phyloP scores from a whole-genome alignment of 2,797 vertebrate genomes.

The Chromis chromis region DNA sequence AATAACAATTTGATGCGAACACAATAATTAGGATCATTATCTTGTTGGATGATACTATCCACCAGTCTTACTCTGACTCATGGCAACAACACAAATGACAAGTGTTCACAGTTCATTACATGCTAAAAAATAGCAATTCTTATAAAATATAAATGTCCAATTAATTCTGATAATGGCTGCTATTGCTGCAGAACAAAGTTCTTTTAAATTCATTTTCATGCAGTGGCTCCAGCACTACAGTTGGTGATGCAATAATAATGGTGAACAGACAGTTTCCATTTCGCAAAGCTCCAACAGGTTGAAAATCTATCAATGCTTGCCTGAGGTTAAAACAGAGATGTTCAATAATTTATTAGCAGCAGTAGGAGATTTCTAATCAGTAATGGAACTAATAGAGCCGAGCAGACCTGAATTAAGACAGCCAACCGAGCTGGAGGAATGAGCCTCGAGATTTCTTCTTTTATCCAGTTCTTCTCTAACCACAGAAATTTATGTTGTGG shows the following conservation, averaged over 20 bases:
- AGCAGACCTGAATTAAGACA: conserved; percentile 31
- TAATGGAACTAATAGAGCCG: conserved; percentile 42
- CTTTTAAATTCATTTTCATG: conserved; percentile 14
- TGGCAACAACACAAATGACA: conserved; percentile 32
- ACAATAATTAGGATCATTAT: conserved; percentile 65
- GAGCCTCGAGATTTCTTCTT: conserved; percentile 2
- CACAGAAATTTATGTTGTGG: conserved; percentile 1
- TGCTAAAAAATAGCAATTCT: conserved; percentile 13
- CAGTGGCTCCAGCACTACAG: neutral
- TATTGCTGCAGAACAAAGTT: neutral
- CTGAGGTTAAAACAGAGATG: conserved; percentile 61
- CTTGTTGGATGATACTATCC: conserved; percentile 26
- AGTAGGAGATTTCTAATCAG: conserved; percentile 69
- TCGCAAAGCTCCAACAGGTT: conserved; percentile 37
- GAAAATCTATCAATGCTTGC: conserved; percentile 20
- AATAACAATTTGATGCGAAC: conserved; percentile 50
- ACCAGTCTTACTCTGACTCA: conserved; percentile 17
- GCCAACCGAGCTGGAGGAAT: conserved; percentile 1
- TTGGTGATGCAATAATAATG: conserved; percentile 11
- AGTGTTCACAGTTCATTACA: conserved; percentile 41
- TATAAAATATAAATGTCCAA: conserved; percentile 22
- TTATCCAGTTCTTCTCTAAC: neutral
- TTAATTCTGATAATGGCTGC: conserved; percentile 41
- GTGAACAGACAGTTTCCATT: conserved; percentile 14
- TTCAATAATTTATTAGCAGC: conserved; percentile 72